phyloP scores from a whole-genome alignment of 2,888 invertebrate genomes.

The Platypus cylindrus region DNA sequence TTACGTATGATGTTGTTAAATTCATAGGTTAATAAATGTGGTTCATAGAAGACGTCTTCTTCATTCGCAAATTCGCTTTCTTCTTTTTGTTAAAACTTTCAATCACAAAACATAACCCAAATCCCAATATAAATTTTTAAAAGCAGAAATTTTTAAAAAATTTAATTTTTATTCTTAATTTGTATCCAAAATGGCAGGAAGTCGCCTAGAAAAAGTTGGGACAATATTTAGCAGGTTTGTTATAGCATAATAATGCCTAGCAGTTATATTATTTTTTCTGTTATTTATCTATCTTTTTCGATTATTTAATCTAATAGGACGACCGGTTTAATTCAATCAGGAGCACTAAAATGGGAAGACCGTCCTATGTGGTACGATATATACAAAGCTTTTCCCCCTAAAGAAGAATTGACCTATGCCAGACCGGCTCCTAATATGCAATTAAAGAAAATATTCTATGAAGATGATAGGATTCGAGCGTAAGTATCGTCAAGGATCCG shows the following conservation, averaged over 20 bases:
- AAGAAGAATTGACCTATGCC: conserved; percentile 65
- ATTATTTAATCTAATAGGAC: conserved; percentile 39
- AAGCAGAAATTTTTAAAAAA: neutral
- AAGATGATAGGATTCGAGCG: conserved; percentile 77
- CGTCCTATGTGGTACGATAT: conserved; percentile 89
- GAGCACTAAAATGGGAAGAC: conserved; percentile 69
- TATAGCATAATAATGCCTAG: neutral
- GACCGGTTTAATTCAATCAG: conserved; percentile 63
- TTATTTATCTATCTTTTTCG: conserved; percentile 17
- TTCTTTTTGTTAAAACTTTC: too few species aligned
- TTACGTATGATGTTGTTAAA: too few species aligned
- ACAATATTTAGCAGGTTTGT: conserved; percentile 56
- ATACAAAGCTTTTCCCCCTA: conserved; percentile 83
- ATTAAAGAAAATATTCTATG: conserved; percentile 62
- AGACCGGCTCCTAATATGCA: conserved; percentile 48
- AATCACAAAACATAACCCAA: too few species aligned
- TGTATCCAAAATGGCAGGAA: conserved; percentile 24
- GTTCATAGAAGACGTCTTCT: too few species aligned
- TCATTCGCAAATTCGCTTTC: too few species aligned
- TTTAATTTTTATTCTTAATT: too few species aligned
- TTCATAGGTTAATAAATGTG: too few species aligned
- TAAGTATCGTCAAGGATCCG: conserved; percentile 40
- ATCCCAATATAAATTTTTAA: too few species aligned
- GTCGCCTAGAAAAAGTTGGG: conserved; percentile 57
- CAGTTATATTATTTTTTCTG: neutral